Base-by-base conservation (phyloP, 1,140 invertebrate species). In the Neodiprion pinetum region DNA sequence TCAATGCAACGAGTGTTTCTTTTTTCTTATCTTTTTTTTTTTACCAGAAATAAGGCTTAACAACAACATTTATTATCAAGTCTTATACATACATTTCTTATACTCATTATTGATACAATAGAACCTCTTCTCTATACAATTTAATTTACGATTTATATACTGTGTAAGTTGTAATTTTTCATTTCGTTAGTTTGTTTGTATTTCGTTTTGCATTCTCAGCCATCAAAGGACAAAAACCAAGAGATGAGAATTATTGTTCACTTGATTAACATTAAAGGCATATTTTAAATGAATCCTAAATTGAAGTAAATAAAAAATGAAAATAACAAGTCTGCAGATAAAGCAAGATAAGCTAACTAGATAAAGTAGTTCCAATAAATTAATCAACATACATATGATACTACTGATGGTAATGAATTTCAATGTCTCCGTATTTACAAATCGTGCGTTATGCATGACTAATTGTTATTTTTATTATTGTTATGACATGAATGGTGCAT, bases 11-110 rank as follows among this genome's bases (percentile, higher is more conserved):
- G n/a, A 7, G n/a, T 61, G 11, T 61, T 61, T 61, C n/a, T 11
- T 61, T 61, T 61, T 53, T 53, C 50, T 53, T 14, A 53, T 21
- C 17, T 21, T 21, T 49, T 66, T 23, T 21, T 12, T 48, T 53
- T 67, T 67, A 11, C 7, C 70, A 71, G 48, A 66, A 77, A 67
- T 72, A 49, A 77, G n/a, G 21, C 47, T 70, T 68, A 72, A 70
- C 12, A 66, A 11, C 69, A 50, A 79, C 82, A 80, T 86, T 86
- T 87, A 84, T 86, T 84, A 80, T 81, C 77, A 75, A 82, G 80
- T 78, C 79, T 85, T 84, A 85, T 81, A 85, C 78, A 77, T 80
- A 77, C 77, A 78, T 81, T 72, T 77, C 61, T 75, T 77, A 23
- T 66, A 75, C 70, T 72, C 77, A 74, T 68, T 77, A 78, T 78